phyloP scores from a whole-genome alignment of 2,797 vertebrate genomes.

The Sebastes aleutianus region DNA sequence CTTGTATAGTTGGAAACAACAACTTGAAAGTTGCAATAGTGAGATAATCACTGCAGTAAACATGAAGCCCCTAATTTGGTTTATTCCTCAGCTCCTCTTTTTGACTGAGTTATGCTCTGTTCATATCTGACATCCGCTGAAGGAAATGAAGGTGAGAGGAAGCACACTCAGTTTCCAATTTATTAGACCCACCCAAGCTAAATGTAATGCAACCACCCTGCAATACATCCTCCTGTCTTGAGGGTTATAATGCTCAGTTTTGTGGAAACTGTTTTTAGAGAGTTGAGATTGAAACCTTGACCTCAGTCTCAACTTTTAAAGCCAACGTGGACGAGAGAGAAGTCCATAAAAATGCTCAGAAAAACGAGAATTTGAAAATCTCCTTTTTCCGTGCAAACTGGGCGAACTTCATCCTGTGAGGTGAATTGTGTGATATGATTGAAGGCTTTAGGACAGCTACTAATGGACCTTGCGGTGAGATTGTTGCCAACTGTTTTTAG shows the following conservation, averaged over 20 bases:
- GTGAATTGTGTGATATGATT: background rate
- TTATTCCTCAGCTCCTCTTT: background rate
- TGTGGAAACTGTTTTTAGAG: background rate
- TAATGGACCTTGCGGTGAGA: background rate
- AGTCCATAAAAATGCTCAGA: background rate
- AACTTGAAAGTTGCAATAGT: slow-evolving; percentile 21
- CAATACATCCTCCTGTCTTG: background rate
- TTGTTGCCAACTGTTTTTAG: background rate
- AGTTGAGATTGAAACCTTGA: slow-evolving; percentile 1
- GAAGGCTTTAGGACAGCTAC: background rate
- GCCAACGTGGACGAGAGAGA: background rate
- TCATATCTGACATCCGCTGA: background rate
- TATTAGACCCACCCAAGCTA: background rate
- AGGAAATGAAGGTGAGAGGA: background rate
- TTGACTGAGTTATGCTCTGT: background rate
- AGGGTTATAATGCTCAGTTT: slow-evolving; percentile 4
- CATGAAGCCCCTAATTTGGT: slow-evolving; percentile 4
- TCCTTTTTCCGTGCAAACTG: background rate
- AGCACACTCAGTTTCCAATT: background rate
- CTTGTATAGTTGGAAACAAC: slow-evolving; percentile 5
- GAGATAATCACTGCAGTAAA: slow-evolving; percentile 25
- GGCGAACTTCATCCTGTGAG: background rate
- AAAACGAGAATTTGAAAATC: background rate
- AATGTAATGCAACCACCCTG: background rate
- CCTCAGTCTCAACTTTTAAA: slow-evolving; percentile 18